Evolutionary conservation across 1,140 invertebrate genomes (phyloP).

Genomic region (Panulirus ornatus): DNA sequence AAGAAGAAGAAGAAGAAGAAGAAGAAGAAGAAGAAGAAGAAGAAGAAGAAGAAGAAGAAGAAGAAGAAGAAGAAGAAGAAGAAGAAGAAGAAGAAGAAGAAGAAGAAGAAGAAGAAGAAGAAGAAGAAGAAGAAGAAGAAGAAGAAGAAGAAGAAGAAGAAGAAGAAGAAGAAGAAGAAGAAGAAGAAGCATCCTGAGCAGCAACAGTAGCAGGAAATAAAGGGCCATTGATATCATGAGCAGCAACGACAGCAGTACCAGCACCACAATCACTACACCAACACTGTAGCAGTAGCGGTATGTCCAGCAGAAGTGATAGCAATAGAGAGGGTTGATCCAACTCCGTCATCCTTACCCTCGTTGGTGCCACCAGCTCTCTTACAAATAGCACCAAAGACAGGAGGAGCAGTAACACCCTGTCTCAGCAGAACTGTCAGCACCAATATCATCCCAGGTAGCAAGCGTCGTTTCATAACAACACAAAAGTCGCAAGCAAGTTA

Average conservation of each 20-base stretch:
- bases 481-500: no score
- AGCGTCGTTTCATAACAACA: no score
- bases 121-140: conserved; percentile 10
- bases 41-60: conserved; percentile 9
- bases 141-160: conserved; percentile 9
- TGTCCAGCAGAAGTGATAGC: no score
- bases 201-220: not conserved
- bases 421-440: no score
- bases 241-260: not conserved
- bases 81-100: conserved; percentile 9
- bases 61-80: conserved; percentile 10
- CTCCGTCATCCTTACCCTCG: not conserved
- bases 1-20: conserved; percentile 10
- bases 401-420: no score
- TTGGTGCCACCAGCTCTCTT: not conserved
- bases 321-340: not conserved
- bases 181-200: not conserved
- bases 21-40: conserved; percentile 9
- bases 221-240: not conserved
- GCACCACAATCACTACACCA: not conserved
- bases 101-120: conserved; percentile 9
- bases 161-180: conserved; percentile 9
- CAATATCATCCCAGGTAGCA: no score
- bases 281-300: not conserved
- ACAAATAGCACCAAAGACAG: no score